Evolutionary conservation across 2,888 invertebrate genomes (phyloP), one percentile per base, ranked within the genome.

Genomic region (Drosophila tanythrix): DNA sequence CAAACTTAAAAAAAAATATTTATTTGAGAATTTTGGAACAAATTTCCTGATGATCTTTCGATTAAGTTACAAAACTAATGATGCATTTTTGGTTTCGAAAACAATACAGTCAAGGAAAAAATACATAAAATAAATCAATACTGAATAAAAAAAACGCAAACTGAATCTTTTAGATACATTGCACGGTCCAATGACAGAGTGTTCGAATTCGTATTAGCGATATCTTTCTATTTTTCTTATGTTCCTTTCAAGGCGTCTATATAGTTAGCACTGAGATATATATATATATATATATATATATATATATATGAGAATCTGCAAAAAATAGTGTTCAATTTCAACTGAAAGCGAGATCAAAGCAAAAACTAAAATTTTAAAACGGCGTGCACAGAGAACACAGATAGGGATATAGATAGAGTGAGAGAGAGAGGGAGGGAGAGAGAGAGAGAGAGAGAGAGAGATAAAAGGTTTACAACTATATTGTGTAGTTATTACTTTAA

Each of bases 61-160:
- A 48, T 50, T 56, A 40, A 21, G 15, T 40, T 15, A 29, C 15
- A 51, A 27, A 43, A 40, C 68, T 68, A 68, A 68, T 35, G 21
- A 40, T 68, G 27, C 40, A 46, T 68, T 68, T 68, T 68, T 68
- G 68, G 68, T 68, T 57, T 68, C 69, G 68, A 35, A 29, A 40
- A 15, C 50, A 56, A 50, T 50, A 36, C 27, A 59, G 50, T 60
- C 50, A 50, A 33, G 46, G 13, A 27, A n/a, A 33, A 60, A 29
- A 21, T 31, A 57, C 21, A 18, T 31, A 43, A 40, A 43, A 31
- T 31, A 31, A 31, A 43, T 43, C 50, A 68, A 68, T 68, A 68
- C 68, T 68, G 68, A 57, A 57, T 21, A 40, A 13, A 13, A 21
- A 33, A 36, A 36, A 50, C 31, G 11, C 38, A 25, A 50, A 46